These are phyloP conservation scores for Psococerastis gibbosa DNA, from an alignment of 2,888 invertebrate genomes.

Conservation along the genomic window DNA sequence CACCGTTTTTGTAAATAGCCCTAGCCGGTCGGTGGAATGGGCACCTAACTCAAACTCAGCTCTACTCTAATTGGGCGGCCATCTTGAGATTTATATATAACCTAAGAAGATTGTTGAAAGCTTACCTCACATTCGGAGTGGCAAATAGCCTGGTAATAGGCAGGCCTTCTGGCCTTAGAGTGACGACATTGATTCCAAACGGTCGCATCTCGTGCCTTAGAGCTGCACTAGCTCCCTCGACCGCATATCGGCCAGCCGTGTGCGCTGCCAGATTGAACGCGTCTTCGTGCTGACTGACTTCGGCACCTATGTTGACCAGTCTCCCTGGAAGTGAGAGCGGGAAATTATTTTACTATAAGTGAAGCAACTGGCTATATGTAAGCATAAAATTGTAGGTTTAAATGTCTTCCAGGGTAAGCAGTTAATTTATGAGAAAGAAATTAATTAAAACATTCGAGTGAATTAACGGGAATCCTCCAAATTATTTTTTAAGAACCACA, in stretches of 20 bases:
- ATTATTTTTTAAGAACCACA: too few relatives aligned
- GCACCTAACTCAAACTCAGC: too few relatives aligned
- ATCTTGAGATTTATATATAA: too few relatives aligned
- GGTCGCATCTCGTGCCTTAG: slow-evolving; percentile 47
- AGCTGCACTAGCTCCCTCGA: slow-evolving; percentile 60
- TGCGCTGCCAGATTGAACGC: slow-evolving; percentile 21
- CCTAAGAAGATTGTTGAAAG: too few relatives aligned
- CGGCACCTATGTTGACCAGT: slow-evolving; percentile 47
- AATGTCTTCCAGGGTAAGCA: too few relatives aligned
- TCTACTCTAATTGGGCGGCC: too few relatives aligned
- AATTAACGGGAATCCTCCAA: too few relatives aligned
- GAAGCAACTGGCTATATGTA: background rate
- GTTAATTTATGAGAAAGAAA: too few relatives aligned
- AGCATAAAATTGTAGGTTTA: too few relatives aligned
- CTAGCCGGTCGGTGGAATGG: too few relatives aligned
- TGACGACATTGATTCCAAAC: slow-evolving; percentile 51
- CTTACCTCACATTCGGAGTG: slow-evolving; percentile 31
- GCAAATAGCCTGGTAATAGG: slow-evolving; percentile 44
- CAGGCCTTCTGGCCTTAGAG: slow-evolving; percentile 51
- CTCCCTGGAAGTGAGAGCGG: slow-evolving; percentile 30
- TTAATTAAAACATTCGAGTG: too few relatives aligned
- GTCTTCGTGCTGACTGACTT: slow-evolving; percentile 21
- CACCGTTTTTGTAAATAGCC: too few relatives aligned
- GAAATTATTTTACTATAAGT: background rate
- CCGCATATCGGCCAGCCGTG: slow-evolving; percentile 46